Conservation (phyloP, 2,888 invertebrate species). For the Cheilosia soror region DNA sequence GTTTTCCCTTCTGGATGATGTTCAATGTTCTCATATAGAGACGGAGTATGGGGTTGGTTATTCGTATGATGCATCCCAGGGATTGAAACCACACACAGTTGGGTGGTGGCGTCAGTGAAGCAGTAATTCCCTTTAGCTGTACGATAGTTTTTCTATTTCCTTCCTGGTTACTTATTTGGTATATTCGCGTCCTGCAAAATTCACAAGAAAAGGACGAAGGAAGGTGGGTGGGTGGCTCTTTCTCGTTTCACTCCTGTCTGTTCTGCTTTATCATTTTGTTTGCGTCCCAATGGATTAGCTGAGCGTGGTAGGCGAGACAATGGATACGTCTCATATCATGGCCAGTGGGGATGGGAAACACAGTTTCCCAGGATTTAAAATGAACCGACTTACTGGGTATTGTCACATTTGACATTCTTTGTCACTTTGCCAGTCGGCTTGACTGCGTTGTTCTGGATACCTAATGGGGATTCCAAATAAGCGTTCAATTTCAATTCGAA, state of each 20-base stretch:
- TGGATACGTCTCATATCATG: background rate
- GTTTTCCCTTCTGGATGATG: conserved; percentile 69
- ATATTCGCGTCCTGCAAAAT: conserved; percentile 34
- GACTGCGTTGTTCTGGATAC: background rate
- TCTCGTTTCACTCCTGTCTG: background rate
- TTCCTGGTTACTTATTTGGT: conserved; percentile 17
- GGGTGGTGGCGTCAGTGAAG: conserved; percentile 27
- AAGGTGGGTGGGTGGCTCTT: background rate
- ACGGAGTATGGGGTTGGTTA: background rate
- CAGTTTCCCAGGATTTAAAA: background rate
- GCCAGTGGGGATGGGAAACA: background rate
- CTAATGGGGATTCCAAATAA: background rate
- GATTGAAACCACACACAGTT: conserved; percentile 32
- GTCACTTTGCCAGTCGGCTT: background rate
- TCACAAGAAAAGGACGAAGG: background rate
- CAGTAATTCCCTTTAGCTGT: conserved; percentile 50
- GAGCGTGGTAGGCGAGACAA: background rate
- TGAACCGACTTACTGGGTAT: conserved; percentile 2
- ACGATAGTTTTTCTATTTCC: conserved; percentile 50
- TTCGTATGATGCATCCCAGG: conserved; percentile 5
- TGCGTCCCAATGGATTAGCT: background rate
- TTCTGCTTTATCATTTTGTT: background rate
- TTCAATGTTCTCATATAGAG: conserved; percentile 71
- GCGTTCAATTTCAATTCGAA: background rate
- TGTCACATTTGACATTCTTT: conserved; percentile 42